Conservation (phyloP, 1,140 invertebrate genomes). For the Pomacea maculata region DNA sequence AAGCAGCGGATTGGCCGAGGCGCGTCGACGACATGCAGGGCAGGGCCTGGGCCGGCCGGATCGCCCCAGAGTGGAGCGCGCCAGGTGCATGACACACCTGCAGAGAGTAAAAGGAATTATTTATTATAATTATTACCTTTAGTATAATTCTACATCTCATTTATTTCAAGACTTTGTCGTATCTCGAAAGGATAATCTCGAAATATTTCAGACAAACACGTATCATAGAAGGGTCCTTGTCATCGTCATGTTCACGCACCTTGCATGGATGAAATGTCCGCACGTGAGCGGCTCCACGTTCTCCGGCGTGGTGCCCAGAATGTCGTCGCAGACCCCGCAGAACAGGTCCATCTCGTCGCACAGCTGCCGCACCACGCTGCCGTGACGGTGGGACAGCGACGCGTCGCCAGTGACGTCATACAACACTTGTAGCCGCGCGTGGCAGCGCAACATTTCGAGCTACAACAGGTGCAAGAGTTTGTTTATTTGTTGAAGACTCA, state of each 20-base stretch:
- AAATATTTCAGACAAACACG: no score
- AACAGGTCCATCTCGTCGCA: conserved; percentile 48
- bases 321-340: conserved; percentile 47
- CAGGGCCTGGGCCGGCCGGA: conserved; percentile 33
- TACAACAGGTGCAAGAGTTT: not conserved
- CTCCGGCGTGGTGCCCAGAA: conserved; percentile 44
- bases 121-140: no score
- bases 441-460: conserved; percentile 46
- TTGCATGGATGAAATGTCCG: conserved; percentile 51
- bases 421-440: conserved; percentile 33
- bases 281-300: conserved; percentile 42
- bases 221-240: no score
- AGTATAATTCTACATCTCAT: no score
- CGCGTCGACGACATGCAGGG: conserved; percentile 36
- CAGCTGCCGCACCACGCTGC: conserved; percentile 38
- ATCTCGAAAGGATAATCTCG: no score
- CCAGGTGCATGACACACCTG: conserved; percentile 37
- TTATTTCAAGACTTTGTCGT: no score
- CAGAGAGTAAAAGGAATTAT: not conserved
- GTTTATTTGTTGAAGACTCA: no score
- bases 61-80: conserved; percentile 37
- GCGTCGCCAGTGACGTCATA: conserved; percentile 32
- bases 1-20: conserved; percentile 32
- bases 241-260: conserved; percentile 23
- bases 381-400: conserved; percentile 31